Conservation (phyloP, 2,888 invertebrate genomes). For the Netelia fuscicornis region DNA sequence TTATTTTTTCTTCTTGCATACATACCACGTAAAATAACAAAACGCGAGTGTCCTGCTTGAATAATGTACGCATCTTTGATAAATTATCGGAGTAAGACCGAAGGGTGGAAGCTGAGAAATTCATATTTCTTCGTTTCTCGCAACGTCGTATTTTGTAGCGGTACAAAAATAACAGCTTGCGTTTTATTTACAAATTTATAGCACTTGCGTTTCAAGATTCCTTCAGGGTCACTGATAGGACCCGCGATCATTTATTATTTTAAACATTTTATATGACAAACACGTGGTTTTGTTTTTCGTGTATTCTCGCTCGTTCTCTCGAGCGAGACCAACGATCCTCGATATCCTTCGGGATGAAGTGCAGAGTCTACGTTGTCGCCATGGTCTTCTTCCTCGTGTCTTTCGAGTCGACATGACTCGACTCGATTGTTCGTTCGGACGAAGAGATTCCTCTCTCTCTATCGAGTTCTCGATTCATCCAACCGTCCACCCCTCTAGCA, state of each 20-base stretch:
- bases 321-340: slow-evolving; percentile 60
- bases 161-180: not conserved
- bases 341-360: slow-evolving; percentile 48
- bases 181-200: slow-evolving; percentile 58
- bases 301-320: slow-evolving; percentile 25
- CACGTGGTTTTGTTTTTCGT: slow-evolving; percentile 13
- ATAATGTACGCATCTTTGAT: slow-evolving; percentile 58
- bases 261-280: slow-evolving; percentile 24
- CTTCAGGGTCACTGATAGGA: slow-evolving; percentile 36
- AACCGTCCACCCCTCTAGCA: slow-evolving; percentile 9
- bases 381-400: slow-evolving; percentile 7
- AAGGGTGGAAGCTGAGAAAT: slow-evolving; percentile 30
- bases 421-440: slow-evolving; percentile 39
- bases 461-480: slow-evolving; percentile 46
- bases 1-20: slow-evolving; percentile 58
- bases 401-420: slow-evolving; percentile 46
- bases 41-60: slow-evolving; percentile 45
- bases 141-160: slow-evolving; percentile 1
- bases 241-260: slow-evolving; percentile 55
- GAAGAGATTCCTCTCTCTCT: slow-evolving; percentile 29
- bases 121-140: slow-evolving; percentile 37
- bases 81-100: slow-evolving; percentile 46
- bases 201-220: slow-evolving; percentile 25
- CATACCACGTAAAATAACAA: not conserved
- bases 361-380: slow-evolving; percentile 39